Conservation (phyloP, 2,888 invertebrate genomes). For the Drosophila borealis region DNA sequence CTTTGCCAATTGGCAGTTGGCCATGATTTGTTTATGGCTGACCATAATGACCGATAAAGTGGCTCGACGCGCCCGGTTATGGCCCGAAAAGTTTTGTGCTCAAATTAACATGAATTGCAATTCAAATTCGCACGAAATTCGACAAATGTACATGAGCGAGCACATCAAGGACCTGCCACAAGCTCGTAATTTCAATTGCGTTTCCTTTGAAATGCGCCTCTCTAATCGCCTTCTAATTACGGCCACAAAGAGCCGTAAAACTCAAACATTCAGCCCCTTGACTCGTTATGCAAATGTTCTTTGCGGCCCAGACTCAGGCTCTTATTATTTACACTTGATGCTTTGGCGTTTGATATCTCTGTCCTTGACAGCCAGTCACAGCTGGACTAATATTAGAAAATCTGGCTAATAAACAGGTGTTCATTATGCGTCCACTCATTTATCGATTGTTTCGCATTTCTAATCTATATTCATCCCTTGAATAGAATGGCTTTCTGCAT, state of each 20-base stretch:
- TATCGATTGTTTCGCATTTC: conserved; percentile 10
- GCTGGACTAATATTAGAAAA: conserved; percentile 2
- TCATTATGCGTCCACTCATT: conserved; percentile 9
- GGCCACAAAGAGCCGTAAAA: conserved; percentile 31
- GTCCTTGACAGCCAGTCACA: conserved; percentile 21
- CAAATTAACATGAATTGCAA: conserved; percentile 66
- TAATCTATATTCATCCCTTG: conserved; percentile 11
- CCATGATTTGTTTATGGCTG: conserved; percentile 67
- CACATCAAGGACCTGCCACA: conserved; percentile 3
- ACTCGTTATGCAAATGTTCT: conserved; percentile 43
- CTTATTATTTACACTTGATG: conserved; percentile 5
- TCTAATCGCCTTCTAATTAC: conserved; percentile 55
- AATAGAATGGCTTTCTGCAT: neutral
- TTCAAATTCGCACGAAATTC: conserved; percentile 70
- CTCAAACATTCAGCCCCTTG: conserved; percentile 5
- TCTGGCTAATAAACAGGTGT: conserved; percentile 19
- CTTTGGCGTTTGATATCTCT: conserved; percentile 27
- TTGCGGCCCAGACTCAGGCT: neutral
- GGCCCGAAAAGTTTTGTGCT: conserved; percentile 50
- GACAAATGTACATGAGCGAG: conserved; percentile 26
- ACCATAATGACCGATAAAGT: conserved; percentile 67
- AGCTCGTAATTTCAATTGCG: conserved; percentile 33
- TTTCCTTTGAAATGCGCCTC: conserved; percentile 32
- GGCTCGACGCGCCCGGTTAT: conserved; percentile 53
- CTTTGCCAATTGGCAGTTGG: conserved; percentile 39